Base-by-base conservation (phyloP, 1,140 invertebrate species). In the Holotrichia oblita region DNA sequence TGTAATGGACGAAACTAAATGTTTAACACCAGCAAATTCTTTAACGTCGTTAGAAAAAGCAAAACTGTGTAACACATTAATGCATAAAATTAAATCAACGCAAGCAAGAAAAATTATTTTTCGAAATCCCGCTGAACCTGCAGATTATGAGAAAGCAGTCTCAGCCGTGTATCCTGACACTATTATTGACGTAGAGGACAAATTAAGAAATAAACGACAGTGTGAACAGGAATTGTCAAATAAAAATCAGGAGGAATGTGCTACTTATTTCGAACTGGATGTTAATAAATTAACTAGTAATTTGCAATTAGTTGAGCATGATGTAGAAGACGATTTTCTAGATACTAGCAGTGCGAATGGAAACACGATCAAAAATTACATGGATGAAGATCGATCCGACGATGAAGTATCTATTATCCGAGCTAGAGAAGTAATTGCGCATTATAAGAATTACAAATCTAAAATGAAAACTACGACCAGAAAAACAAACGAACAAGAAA, bases 331-430 rank as follows among this genome's bases (percentile, higher is more conserved):
- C 8, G 10, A n/a, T n/a, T 14, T 40, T 17, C 3, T 17, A 41
- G 41, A 41, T 8, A 10, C 2, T 17, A n/a, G 10, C 34, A 40
- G 22, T 22, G 6, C 34, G 40, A 10, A 73, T 17, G 72, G 40
- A 17, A 44, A 74, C 40, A 44, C 34, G 9, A 34, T 41, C 17
- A 44, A 74, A 41, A 74, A 41, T 41, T 74, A 42, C 40, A 10
- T 41, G 6, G 73, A 74, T 12, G 73, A 41, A 10, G 73, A 74
- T 10, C 3, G 12, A n/a, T 74, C 73, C 6, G 73, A 74, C 1
- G 73, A 74, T 74, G 73, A 74, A 41, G 41, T 74, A 74, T 74
- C 73, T 2, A 74, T 74, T 44, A 74, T 74, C 2, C 73, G 40
- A 22, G 73, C 34, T 9, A 40, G 17, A 12, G 73, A 74, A 42